Evolutionary conservation across 2,113 vertebrate genomes (phyloP).

Genomic region (Synodontis membranacea): DNA sequence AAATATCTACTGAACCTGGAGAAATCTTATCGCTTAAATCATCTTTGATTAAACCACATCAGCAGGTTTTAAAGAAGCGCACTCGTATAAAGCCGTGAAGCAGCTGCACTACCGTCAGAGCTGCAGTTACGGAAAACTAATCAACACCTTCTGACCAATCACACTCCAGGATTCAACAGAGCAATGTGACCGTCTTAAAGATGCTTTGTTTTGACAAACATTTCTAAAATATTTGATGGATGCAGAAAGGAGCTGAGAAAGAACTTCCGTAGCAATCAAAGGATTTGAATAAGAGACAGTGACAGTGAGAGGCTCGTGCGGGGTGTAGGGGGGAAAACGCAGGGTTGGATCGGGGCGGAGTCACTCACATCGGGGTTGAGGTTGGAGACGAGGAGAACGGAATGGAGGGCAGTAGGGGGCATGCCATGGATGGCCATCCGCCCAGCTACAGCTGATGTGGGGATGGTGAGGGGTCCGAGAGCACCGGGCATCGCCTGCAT

Average conservation of each 20-base stretch:
- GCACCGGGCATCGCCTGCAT: conserved; percentile 68
- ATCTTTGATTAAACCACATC: too few relatives aligned
- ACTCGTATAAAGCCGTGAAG: not conserved
- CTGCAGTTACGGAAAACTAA: not conserved
- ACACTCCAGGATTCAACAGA: not conserved
- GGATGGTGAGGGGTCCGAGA: conserved; percentile 65
- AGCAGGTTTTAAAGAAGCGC: not conserved
- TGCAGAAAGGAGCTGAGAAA: not conserved
- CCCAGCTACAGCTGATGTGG: conserved; percentile 62
- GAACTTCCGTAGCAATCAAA: not conserved
- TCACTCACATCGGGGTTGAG: conserved; percentile 84
- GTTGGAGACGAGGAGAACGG: conserved; percentile 82
- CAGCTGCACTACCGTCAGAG: not conserved
- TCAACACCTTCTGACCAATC: not conserved
- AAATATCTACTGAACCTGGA: not conserved
- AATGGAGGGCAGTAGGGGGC: conserved; percentile 64
- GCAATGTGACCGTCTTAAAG: not conserved
- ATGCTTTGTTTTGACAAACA: not conserved
- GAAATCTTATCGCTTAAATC: not conserved
- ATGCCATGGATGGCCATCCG: conserved; percentile 64
- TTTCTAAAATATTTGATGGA: not conserved
- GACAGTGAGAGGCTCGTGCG: not conserved
- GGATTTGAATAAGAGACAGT: not conserved
- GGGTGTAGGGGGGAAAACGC: not conserved
- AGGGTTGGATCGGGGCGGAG: not conserved